phyloP scores from a whole-genome alignment of 2,888 invertebrate species.

The Congeria kusceri region DNA sequence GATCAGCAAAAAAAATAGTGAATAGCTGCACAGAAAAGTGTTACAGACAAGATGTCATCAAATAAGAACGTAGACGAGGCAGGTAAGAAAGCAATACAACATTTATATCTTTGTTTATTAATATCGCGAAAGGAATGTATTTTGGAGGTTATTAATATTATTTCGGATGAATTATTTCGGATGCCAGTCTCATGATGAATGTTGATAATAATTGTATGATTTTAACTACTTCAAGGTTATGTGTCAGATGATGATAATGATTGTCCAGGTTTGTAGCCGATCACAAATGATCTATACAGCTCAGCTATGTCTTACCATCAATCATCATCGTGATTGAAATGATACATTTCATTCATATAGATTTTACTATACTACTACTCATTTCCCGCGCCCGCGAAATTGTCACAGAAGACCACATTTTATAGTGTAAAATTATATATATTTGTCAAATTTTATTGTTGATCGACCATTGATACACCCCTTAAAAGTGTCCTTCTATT shows the following conservation, averaged over 20 bases:
- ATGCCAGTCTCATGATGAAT: not conserved
- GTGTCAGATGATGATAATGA: not conserved
- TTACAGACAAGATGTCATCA: conserved; percentile 32
- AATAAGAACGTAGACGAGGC: conserved; percentile 41
- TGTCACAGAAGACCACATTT: too few relatives aligned
- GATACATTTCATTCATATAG: too few relatives aligned
- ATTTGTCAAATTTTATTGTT: too few relatives aligned
- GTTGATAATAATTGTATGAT: too few relatives aligned
- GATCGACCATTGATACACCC: too few relatives aligned
- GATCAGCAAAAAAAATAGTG: too few relatives aligned
- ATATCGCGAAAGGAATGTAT: not conserved
- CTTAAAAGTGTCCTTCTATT: too few relatives aligned
- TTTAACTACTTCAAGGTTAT: not conserved
- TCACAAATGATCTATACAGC: not conserved
- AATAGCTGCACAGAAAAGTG: not conserved
- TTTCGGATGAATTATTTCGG: conserved; percentile 1
- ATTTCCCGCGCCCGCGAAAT: too few relatives aligned
- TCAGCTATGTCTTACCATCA: not conserved
- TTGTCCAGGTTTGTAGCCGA: conserved; percentile 5
- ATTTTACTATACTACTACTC: too few relatives aligned
- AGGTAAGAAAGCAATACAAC: conserved; percentile 22
- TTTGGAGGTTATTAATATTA: not conserved
- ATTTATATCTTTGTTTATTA: not conserved
- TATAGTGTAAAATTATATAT: too few relatives aligned
- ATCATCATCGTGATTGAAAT: not conserved